Conservation (phyloP, 1,140 invertebrate genomes). For the Dreissena rostriformis region DNA sequence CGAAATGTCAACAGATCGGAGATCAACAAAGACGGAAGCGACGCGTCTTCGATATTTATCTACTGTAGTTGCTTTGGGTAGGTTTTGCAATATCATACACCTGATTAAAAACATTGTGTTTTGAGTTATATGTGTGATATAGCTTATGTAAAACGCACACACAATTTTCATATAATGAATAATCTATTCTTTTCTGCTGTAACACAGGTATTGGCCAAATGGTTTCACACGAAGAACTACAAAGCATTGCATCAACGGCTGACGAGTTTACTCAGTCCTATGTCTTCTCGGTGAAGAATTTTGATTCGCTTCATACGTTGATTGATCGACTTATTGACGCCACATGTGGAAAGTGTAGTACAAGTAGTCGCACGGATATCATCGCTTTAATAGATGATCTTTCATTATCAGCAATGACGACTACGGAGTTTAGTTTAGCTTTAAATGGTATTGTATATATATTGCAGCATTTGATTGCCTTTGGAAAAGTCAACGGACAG, state of each 20-base stretch:
- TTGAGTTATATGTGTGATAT: neutral
- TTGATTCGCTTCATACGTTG: constrained; percentile 1
- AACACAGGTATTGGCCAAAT: constrained; percentile 18
- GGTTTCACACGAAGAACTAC: constrained; percentile 35
- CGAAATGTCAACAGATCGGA: constrained; percentile 45
- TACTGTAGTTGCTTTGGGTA: constrained; percentile 18
- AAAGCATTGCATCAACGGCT: constrained; percentile 9
- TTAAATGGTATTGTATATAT: too few relatives aligned
- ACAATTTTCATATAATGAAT: neutral
- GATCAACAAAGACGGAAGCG: constrained; percentile 17
- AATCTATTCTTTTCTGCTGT: neutral
- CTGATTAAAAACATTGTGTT: neutral
- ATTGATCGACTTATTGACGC: too few relatives aligned
- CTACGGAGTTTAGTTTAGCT: too few relatives aligned
- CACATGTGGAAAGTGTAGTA: too few relatives aligned
- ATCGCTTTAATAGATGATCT: too few relatives aligned
- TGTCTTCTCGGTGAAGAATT: constrained; percentile 21
- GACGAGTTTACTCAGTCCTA: neutral
- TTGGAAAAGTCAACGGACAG: too few relatives aligned
- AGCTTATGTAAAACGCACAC: neutral
- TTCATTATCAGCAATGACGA: too few relatives aligned
- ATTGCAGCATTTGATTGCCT: too few relatives aligned
- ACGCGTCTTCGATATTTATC: constrained; percentile 55
- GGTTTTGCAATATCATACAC: neutral
- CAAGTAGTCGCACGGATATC: too few relatives aligned